Percentiles rank a stretch among this genome's conserved stretches.
Conservation (phyloP, 92 coral and sea anemone genomes). For the Paramuricea clavata region DNA sequence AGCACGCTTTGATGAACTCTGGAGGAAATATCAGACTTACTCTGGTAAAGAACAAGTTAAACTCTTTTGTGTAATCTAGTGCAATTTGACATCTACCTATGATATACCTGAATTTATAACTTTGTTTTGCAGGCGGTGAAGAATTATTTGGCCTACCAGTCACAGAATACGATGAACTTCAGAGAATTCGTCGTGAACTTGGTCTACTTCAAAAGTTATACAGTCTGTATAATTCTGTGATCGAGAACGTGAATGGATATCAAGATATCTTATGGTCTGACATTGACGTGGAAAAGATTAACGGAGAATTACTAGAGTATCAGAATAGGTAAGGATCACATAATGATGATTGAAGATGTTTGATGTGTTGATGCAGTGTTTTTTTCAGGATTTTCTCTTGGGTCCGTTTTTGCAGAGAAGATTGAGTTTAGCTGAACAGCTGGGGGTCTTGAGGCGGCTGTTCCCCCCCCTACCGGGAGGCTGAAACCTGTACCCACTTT, state of each 20-base stretch:
- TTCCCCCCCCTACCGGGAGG: no score
- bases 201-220: conserved; percentile 93
- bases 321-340: conserved; percentile 91
- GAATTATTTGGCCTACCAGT: conserved; percentile 92
- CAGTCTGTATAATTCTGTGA: conserved; percentile 94
- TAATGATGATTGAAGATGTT: no score
- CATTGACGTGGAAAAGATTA: conserved; percentile 96
- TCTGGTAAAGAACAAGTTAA: conserved; percentile 77
- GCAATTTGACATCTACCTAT: no score
- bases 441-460: no score
- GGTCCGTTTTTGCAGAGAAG: no score
- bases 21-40: conserved; percentile 99
- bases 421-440: no score
- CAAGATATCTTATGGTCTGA: conserved; percentile 98
- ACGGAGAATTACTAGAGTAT: conserved; percentile 85
- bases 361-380: no score
- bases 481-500: no score
- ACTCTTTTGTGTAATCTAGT: background rate
- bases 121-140: conserved; percentile 86
- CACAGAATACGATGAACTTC: conserved; percentile 92
- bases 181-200: conserved; percentile 91
- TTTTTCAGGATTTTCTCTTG: no score
- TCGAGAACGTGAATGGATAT: conserved; percentile 96
- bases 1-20: conserved; percentile 96
- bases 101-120: background rate